A percentile compares a stretch with the other conserved stretches of the same genome.
phyloP scores from a whole-genome alignment of 2,113 vertebrate species.

The Leiothrix lutea region DNA sequence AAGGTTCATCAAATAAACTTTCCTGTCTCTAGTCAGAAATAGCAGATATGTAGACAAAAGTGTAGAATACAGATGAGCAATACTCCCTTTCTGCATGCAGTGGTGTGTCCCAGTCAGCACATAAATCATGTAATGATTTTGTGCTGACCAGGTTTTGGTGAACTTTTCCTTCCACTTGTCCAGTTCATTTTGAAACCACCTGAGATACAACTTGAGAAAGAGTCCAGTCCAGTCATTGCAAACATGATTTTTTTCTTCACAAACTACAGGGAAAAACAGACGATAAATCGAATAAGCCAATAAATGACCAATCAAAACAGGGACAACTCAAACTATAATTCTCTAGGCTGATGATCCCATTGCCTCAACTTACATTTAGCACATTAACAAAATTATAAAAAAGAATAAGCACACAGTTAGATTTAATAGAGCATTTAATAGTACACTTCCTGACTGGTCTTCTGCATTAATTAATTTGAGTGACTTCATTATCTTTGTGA shows the following conservation, averaged over 20 bases:
- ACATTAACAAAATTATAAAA: not conserved
- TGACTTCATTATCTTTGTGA: not conserved
- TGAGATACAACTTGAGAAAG: not conserved
- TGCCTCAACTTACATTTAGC: not conserved
- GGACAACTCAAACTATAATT: not conserved
- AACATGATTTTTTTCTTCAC: not conserved
- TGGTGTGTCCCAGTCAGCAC: not conserved
- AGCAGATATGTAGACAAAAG: not conserved
- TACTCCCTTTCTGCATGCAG: not conserved
- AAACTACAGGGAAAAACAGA: not conserved
- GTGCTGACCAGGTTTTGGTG: not conserved
- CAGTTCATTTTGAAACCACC: not conserved
- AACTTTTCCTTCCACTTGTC: not conserved
- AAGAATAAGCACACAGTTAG: not conserved
- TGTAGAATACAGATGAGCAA: not conserved
- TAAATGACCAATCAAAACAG: not conserved
- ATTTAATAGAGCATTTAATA: not conserved
- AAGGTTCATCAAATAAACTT: not conserved
- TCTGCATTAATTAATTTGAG: not conserved
- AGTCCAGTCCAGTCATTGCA: fast-evolving
- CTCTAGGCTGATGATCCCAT: not conserved
- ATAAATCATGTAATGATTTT: not conserved
- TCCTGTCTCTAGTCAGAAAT: not conserved
- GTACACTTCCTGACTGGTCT: not conserved
- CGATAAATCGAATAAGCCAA: not conserved